Evolutionary conservation across 2,888 invertebrate genomes (phyloP).

Genomic region (Ctenicera cuprea): DNA sequence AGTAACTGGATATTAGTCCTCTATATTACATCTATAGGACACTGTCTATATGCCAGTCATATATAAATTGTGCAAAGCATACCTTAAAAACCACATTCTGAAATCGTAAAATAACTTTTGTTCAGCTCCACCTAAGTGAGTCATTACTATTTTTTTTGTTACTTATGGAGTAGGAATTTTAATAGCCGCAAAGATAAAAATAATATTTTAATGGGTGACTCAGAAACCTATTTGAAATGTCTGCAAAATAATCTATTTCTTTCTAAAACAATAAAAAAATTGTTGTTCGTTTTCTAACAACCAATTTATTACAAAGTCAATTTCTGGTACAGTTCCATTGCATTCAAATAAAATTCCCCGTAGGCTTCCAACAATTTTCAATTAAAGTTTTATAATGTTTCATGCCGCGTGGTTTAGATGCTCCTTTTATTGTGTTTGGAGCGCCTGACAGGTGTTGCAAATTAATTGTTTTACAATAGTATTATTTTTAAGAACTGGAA

Average conservation of each 20-base stretch:
- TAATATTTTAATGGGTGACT: background rate
- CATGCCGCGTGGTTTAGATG: no score
- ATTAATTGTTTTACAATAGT: background rate
- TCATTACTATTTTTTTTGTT: no score
- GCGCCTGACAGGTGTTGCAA: background rate
- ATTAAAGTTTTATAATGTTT: background rate
- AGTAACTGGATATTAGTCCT: no score
- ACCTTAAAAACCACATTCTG: no score
- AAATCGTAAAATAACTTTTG: no score
- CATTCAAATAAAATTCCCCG: background rate
- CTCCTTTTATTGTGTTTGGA: background rate
- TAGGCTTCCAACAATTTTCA: background rate
- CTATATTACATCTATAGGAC: no score
- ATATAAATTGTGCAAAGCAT: no score
- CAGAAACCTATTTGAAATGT: background rate
- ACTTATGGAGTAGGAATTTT: no score
- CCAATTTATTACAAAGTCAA: background rate
- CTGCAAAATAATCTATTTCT: background rate
- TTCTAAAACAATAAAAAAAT: no score
- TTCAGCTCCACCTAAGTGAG: no score
- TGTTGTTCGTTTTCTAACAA: background rate
- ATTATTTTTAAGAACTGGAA: background rate
- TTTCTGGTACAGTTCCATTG: background rate
- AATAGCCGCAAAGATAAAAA: background rate
- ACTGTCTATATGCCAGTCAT: no score